These are phyloP conservation scores for Chromis chromis DNA, from an alignment of 2,797 vertebrate species.

Conservation along the genomic window DNA sequence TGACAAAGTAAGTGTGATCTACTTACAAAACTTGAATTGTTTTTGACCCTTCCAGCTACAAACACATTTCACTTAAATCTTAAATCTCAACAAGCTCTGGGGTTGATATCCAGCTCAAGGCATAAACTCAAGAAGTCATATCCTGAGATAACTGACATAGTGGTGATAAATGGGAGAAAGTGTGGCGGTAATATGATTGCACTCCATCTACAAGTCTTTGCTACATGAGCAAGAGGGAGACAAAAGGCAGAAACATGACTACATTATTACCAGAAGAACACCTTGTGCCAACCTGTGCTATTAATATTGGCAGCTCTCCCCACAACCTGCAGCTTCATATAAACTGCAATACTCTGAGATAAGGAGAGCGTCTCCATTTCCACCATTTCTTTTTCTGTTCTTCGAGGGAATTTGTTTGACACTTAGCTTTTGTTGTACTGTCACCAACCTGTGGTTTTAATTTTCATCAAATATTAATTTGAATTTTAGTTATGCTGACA, in stretches of 20 bases:
- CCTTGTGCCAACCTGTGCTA: constrained; percentile 47
- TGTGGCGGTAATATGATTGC: constrained; percentile 44
- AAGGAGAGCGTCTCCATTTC: constrained; percentile 23
- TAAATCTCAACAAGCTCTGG: not conserved
- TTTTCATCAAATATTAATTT: constrained; percentile 27
- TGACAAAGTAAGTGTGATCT: not conserved
- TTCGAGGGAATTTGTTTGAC: constrained; percentile 11
- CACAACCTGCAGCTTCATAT: constrained; percentile 45
- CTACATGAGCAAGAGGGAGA: constrained; percentile 24
- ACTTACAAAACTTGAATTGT: not conserved
- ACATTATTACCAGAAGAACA: constrained; percentile 44
- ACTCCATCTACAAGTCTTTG: constrained; percentile 1
- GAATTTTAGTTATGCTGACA: not conserved
- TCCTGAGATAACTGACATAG: constrained; percentile 28
- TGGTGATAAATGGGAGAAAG: constrained; percentile 38
- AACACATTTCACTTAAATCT: constrained; percentile 14
- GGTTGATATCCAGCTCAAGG: constrained; percentile 11
- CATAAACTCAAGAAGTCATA: constrained; percentile 30
- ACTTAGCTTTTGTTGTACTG: constrained; percentile 8
- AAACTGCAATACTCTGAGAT: constrained; percentile 41
- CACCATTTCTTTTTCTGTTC: not conserved
- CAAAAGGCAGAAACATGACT: constrained; percentile 4
- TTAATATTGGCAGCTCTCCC: constrained; percentile 38
- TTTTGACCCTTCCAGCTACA: not conserved
- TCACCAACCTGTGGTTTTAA: constrained; percentile 1